Evolutionary conservation across 64 coral and sea anemone genomes (phyloP).

Genomic region (Actinia equina): DNA sequence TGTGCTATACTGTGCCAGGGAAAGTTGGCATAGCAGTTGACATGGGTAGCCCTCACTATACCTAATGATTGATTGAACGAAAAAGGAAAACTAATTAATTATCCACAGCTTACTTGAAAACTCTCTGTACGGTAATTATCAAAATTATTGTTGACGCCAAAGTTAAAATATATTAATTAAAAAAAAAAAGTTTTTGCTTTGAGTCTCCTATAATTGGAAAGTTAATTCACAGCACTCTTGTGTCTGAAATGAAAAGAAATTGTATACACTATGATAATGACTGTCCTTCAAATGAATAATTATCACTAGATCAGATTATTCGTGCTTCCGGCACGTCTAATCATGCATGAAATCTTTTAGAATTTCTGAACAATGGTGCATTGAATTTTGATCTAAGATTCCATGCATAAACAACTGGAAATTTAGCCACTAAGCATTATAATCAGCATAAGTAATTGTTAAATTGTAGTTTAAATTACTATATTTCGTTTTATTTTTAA

Average conservation of each 20-base stretch:
- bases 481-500: too few species aligned
- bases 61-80: not conserved
- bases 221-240: not conserved
- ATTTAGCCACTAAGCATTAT: too few species aligned
- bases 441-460: too few species aligned
- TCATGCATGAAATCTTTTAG: not conserved
- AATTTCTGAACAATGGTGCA: not conserved
- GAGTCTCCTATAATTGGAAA: not conserved
- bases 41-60: not conserved
- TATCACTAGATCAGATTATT: not conserved
- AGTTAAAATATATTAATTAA: too few species aligned
- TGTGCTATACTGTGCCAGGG: not conserved
- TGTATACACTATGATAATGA: not conserved
- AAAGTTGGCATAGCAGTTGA: not conserved
- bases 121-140: too few species aligned
- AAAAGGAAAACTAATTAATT: not conserved
- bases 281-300: not conserved
- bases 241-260: not conserved
- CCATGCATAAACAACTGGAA: not conserved
- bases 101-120: not conserved
- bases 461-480: too few species aligned
- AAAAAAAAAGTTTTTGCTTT: not conserved
- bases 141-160: too few species aligned
- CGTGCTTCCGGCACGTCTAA: not conserved
- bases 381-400: not conserved